Evolutionary conservation across 2,888 invertebrate species (phyloP).

Genomic region (Autographa gamma): DNA sequence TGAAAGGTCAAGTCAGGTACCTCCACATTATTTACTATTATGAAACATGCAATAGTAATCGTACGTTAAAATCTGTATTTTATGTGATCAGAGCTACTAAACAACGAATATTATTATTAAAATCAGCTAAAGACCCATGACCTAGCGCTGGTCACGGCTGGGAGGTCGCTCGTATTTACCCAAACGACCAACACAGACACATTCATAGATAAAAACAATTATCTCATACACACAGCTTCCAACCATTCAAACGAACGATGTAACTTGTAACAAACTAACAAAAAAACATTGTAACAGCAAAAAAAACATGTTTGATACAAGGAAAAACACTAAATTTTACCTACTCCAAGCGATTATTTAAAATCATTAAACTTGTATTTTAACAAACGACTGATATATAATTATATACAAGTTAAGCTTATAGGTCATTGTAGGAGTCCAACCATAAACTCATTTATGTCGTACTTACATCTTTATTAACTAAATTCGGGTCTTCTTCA

Average conservation of each 20-base stretch:
- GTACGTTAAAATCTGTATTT: not conserved
- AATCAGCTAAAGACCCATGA: constrained; percentile 42
- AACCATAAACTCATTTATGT: not conserved
- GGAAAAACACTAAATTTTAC: constrained; percentile 35
- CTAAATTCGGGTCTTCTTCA: constrained; percentile 75
- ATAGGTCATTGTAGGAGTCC: too few relatives aligned
- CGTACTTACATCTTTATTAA: constrained; percentile 79
- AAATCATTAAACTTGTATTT: not conserved
- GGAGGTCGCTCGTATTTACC: constrained; percentile 43
- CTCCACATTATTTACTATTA: not conserved
- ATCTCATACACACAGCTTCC: not conserved
- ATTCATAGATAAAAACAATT: constrained; percentile 3
- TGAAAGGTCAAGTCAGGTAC: not conserved
- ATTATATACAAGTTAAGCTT: not conserved
- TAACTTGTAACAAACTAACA: not conserved
- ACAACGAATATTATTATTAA: constrained; percentile 26
- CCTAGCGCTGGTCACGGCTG: constrained; percentile 31
- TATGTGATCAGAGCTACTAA: constrained; percentile 3
- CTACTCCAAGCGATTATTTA: constrained; percentile 1
- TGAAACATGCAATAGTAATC: not conserved
- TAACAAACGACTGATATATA: too few relatives aligned
- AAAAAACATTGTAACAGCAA: constrained; percentile 5
- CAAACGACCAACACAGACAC: not conserved
- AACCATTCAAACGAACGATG: not conserved
- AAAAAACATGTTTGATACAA: constrained; percentile 32